Base-by-base conservation (phyloP, 2,113 vertebrate genomes). In the Cebus imitator region DNA sequence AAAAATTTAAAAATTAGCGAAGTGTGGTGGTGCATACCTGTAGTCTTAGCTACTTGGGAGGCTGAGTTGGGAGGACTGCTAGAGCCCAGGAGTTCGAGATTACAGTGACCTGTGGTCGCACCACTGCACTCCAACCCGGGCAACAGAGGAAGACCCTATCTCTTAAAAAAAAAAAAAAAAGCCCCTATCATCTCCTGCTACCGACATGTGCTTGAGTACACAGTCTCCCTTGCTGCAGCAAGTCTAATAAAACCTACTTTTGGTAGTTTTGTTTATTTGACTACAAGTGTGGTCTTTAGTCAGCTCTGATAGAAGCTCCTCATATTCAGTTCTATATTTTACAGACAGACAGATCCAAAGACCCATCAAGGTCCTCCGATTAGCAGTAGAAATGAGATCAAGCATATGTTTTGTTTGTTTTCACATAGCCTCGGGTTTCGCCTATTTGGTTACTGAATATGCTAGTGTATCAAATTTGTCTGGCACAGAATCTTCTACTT, bases 181-280 rank as follows among this genome's bases (percentile, higher is more conserved):
- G 21, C 18, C 21, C 61, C 9, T 6, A 6, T 25, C 12, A 0
- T 17, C 58, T 35, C 5, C 64, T n/a, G 9, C 3, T 17, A 0
- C 55, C 18, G 84, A n/a, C 21, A 21, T 11, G 11, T 40, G 32
- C 27, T 32, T 2, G 27, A n/a, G 52, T 52, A 83, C 43, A 30
- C 14, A 0, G 6, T 35, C 23, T 64, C 10, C n/a, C 61, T 4
- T 1, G 16, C 72, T n/a, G 73, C 57, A 48, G 52, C 25, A 5
- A 45, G 37, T 40, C 9, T 7, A 40, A 8, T 8, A 17, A 25
- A 6, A 61, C 93, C 23, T 16, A 8, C 27, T 14, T 8, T 14
- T 0, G 0, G 17, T 45, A 17, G 20, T 32, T 48, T 32, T 37
- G 14, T 40, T 83, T 25, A 5, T 45, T 52, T 32, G 87, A 37